Evolutionary conservation across 2,113 vertebrate genomes (phyloP), one percentile per base, ranked within the genome.

Genomic region (Gasterosteus nipponicus): DNA sequence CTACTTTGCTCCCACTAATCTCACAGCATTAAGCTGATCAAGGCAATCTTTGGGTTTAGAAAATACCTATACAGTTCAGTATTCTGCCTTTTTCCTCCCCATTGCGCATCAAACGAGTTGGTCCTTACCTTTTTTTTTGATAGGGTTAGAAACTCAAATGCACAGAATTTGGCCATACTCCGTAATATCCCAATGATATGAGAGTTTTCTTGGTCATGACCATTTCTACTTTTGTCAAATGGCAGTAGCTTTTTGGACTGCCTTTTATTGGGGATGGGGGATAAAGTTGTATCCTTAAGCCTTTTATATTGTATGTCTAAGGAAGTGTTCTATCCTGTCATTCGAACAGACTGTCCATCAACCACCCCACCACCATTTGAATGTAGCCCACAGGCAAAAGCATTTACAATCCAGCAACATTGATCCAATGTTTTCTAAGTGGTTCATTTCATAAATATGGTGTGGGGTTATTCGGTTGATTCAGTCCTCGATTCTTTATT

Each of bases 11-110:
- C 86, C 87, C 38, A 18, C 74, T 88, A 92, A 92, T 88, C 72
- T 81, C 69, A 88, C 87, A 90, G 80, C 79, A 82, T 92, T 89
- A 92, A 89, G 85, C 73, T 92, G 75, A 88, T 91, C 74, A 88
- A 92, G 91, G 88, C 86, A 91, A 88, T 90, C 87, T 83, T 83
- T 63, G 89, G 82, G 77, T 92, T 92, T 87, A 86, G 79, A 90
- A 88, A 92, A 87, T 82, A 78, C 81, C 78, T 82, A 79, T 80
- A 89, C 78, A 86, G 75, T 91, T 94, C 92, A 93, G 93, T 94
- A 93, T 94, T 94, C 84, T 78, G 79, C 85, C 83, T 75, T 89
- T 78, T 44, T 64, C 26, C 63, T 79, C 71, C 59, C 58, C 66
- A 69, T 76, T 56, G 35, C 84, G 80, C 70, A 85, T 76, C 69